These are phyloP conservation scores for Pristionchus pacificus DNA, from an alignment of 1,140 invertebrate species.

Conservation along the genomic window DNA sequence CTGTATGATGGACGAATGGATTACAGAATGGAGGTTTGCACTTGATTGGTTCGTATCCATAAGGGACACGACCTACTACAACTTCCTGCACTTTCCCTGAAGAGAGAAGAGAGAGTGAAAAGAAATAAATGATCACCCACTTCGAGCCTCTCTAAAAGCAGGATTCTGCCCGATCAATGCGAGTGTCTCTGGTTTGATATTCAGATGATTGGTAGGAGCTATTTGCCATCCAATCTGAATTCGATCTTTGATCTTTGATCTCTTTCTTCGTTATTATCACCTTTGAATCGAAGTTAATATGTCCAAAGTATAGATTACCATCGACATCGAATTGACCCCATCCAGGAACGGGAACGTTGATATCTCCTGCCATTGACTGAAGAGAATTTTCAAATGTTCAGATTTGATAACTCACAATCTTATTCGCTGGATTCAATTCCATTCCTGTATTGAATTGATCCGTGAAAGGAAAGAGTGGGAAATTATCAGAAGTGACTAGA, in stretches of 20 bases:
- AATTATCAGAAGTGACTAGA: constrained; percentile 40
- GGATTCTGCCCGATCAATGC: constrained; percentile 38
- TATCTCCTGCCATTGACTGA: constrained; percentile 37
- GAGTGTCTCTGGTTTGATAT: constrained; percentile 42
- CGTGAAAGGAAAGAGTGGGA: constrained; percentile 41
- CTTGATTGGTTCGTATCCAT: constrained; percentile 44
- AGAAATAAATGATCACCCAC: constrained; percentile 8
- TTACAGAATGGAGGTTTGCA: constrained; percentile 46
- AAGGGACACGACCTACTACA: constrained; percentile 36
- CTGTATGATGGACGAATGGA: constrained; percentile 40
- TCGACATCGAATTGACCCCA: constrained; percentile 43
- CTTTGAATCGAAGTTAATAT: constrained; percentile 38
- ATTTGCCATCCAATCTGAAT: constrained; percentile 36
- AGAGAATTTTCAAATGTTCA: background rate
- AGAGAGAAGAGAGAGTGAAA: background rate
- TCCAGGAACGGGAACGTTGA: constrained; percentile 38
- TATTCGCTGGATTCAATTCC: constrained; percentile 42
- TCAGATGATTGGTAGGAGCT: constrained; percentile 36
- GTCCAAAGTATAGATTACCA: constrained; percentile 37
- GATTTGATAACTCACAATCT: constrained; percentile 26
- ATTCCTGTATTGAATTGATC: constrained; percentile 42
- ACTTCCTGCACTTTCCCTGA: constrained; percentile 41
- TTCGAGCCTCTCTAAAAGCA: constrained; percentile 42
- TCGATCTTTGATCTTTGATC: background rate
- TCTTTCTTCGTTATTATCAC: constrained; percentile 4